These are phyloP conservation scores for Busseola fusca DNA, from an alignment of 2,888 invertebrate species.

Conservation along the genomic window DNA sequence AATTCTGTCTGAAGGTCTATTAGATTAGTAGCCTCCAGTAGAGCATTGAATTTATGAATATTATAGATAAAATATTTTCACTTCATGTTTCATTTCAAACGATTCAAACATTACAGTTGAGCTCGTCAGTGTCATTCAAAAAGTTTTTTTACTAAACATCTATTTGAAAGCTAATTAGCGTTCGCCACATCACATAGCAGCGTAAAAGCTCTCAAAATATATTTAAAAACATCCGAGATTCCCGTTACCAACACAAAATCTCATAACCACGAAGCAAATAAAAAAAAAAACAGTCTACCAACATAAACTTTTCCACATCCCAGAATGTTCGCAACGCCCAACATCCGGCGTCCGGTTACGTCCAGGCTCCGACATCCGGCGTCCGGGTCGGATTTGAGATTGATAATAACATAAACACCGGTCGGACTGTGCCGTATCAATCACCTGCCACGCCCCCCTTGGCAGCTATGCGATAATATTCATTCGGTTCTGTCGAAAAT, in stretches of 20 bases:
- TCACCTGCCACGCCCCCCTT: conserved; percentile 67
- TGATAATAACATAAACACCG: conserved; percentile 64
- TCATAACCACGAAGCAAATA: not conserved
- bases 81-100: conserved; percentile 16
- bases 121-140: conserved; percentile 32
- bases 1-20: not conserved
- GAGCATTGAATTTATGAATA: not conserved
- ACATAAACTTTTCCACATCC: conserved; percentile 28
- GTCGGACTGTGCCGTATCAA: conserved; percentile 62
- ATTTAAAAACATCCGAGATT: conserved; percentile 1
- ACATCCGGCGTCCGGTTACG: conserved; percentile 49
- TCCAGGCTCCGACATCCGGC: conserved; percentile 49
- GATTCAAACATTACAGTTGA: conserved; percentile 13
- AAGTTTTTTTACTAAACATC: conserved; percentile 19
- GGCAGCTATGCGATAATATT: conserved; percentile 58
- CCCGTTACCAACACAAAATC: not conserved
- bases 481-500: conserved; percentile 51
- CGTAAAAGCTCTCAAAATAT: conserved; percentile 3
- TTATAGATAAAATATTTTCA: conserved; percentile 10
- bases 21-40: not conserved
- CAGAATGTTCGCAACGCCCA: conserved; percentile 20
- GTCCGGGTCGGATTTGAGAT: conserved; percentile 55
- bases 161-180: conserved; percentile 43
- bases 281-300: conserved; percentile 4
- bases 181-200: conserved; percentile 12